Percentiles rank a stretch among this genome's conserved stretches.
These are phyloP conservation scores for Hofmannophila pseudospretella DNA, from an alignment of 2,888 invertebrate genomes.

Conservation along the genomic window DNA sequence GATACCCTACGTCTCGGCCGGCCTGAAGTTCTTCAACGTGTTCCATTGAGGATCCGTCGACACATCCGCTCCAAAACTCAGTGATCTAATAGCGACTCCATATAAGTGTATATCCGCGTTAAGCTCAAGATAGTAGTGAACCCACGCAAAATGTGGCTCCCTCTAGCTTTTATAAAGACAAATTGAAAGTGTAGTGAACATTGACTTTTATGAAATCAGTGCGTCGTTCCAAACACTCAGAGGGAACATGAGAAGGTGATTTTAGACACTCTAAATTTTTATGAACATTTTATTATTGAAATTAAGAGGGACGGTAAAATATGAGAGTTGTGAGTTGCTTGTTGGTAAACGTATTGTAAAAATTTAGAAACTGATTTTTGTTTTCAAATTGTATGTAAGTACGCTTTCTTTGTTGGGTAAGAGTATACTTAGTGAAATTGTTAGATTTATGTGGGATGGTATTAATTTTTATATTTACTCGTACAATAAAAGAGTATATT, in stretches of 20 bases:
- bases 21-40: constrained; percentile 63
- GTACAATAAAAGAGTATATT: constrained; percentile 15
- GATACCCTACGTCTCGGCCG: constrained; percentile 64
- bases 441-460: constrained; percentile 48
- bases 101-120: constrained; percentile 11
- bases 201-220: constrained; percentile 30
- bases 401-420: constrained; percentile 59
- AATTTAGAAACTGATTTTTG: constrained; percentile 40
- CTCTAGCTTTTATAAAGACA: constrained; percentile 42
- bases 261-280: constrained; percentile 50
- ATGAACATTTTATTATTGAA: constrained; percentile 50
- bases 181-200: constrained; percentile 45
- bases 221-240: constrained; percentile 36
- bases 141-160: constrained; percentile 35
- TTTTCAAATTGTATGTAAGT: constrained; percentile 50
- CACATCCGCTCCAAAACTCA: constrained; percentile 31
- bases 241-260: constrained; percentile 72
- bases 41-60: constrained; percentile 48
- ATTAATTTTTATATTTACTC: constrained; percentile 38
- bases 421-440: constrained; percentile 58
- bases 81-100: constrained; percentile 33
- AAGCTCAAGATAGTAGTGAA: constrained; percentile 29
- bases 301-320: constrained; percentile 42
- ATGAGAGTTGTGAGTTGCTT: constrained; percentile 62
- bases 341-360: constrained; percentile 63